Evolutionary conservation across 1,140 invertebrate species (phyloP), one percentile per base, ranked within the genome.

Genomic region (Drosophila rhopaloa): DNA sequence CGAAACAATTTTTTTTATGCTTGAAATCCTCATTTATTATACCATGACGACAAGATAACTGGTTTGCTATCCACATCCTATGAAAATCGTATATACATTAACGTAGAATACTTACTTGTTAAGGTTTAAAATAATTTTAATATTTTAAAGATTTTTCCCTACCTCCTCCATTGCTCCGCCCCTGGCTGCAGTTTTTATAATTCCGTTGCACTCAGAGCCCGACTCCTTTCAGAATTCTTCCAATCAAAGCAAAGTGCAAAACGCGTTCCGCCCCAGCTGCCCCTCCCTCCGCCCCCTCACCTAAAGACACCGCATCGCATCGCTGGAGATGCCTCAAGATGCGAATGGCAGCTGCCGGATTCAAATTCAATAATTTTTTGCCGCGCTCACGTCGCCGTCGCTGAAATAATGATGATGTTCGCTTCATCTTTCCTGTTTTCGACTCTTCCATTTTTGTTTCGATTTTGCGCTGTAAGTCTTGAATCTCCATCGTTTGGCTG

Each of bases 291-390:
- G 14, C 11, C 16, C 38, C 19, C 16, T 7, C 6, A 13, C 32
- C 37, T 19, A 14, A 8, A 6, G 4, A 50, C 32, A 35, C 10
- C 32, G 37, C 38, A 32, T 63, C 40, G 53, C 57, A 32, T 32
- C 57, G 19, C 11, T 27, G 53, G n/a, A 29, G 63, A 65, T 59
- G 43, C 19, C 38, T 35, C 29, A 43, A 67, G 63, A 67, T 56
- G 67, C 67, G 67, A 71, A 70, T 71, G 67, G 65, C 67, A 71
- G 56, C 63, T 78, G 63, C 72, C 75, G 75, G 60, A 80, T 80
- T 80, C 76, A 80, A 80, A 80, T 80, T 80, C 77, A 80, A 80
- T 80, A 80, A 79, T 80, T 79, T 80, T 61, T 63, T 53, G 43
- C 61, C 57, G 46, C 46, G 11, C 71, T 62, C 51, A 13, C 74